A percentile compares a stretch with the other conserved stretches of the same genome.
phyloP scores from a whole-genome alignment of 2,797 vertebrate genomes.

The Capromys pilorides region DNA sequence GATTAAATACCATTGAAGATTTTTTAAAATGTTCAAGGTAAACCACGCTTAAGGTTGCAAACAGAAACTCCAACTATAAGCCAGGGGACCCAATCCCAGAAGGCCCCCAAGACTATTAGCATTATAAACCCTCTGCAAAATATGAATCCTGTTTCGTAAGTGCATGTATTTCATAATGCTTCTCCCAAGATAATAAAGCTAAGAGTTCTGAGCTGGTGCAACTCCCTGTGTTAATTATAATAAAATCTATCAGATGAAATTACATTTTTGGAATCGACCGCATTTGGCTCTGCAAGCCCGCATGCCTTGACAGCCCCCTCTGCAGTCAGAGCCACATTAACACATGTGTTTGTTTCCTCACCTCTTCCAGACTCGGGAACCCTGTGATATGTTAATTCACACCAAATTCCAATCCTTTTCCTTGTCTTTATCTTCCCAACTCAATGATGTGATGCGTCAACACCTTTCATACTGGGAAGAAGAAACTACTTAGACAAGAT shows the following conservation, averaged over 20 bases:
- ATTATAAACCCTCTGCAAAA: conserved; percentile 79
- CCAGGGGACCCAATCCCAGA: conserved; percentile 68
- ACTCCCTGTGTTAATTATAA: conserved; percentile 86
- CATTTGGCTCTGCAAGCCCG: conserved; percentile 80
- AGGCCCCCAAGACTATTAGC: conserved; percentile 81
- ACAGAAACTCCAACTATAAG: conserved; percentile 65
- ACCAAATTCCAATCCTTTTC: conserved; percentile 84
- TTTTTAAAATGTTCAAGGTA: conserved; percentile 76
- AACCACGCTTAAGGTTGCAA: conserved; percentile 76
- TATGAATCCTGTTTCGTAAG: conserved; percentile 82
- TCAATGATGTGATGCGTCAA: conserved; percentile 83
- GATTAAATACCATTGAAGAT: conserved; percentile 77
- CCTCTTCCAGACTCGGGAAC: conserved; percentile 77
- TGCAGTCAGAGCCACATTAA: conserved; percentile 83
- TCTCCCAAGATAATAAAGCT: conserved; percentile 84
- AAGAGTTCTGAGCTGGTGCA: conserved; percentile 82
- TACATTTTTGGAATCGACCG: conserved; percentile 85
- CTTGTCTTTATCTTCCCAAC: conserved; percentile 80
- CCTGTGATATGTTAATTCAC: conserved; percentile 87
- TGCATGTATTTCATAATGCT: conserved; percentile 86
- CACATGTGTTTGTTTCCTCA: conserved; percentile 84
- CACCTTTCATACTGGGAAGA: conserved; percentile 79
- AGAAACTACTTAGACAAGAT: conserved; percentile 73
- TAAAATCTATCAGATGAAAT: conserved; percentile 86
- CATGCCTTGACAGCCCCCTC: conserved; percentile 81